phyloP scores from a whole-genome alignment of 1,140 invertebrate genomes.

The Hormaphis cornu region DNA sequence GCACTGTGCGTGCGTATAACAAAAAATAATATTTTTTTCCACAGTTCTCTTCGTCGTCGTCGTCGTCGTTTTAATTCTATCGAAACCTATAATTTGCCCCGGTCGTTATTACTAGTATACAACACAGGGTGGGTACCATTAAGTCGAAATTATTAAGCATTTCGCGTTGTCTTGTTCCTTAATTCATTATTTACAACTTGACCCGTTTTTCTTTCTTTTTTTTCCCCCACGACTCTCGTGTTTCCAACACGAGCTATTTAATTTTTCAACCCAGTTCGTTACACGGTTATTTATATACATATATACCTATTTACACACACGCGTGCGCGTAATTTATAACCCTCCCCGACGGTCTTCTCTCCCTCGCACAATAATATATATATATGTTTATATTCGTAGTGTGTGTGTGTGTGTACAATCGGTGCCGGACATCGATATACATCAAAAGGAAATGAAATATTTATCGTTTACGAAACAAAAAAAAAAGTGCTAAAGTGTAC shows the following conservation, averaged over 20 bases:
- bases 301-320: neutral
- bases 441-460: conserved; percentile 9
- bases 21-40: no score
- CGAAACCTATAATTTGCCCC: conserved; percentile 18
- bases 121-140: neutral
- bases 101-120: no score
- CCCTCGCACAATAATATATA: neutral
- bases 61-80: neutral
- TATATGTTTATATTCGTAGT: no score
- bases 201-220: neutral
- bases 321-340: neutral
- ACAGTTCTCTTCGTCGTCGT: no score
- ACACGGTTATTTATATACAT: neutral
- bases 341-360: neutral
- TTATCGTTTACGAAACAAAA: neutral
- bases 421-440: neutral
- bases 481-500: neutral
- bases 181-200: conserved; percentile 22
- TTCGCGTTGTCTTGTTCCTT: neutral
- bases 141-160: neutral
- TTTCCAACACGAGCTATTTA: conserved; percentile 12
- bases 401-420: no score
- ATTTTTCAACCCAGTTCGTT: conserved; percentile 3
- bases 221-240: no score
- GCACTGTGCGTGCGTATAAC: no score